These are phyloP conservation scores for Rhizomys pruinosus DNA, from an alignment of 2,113 vertebrate species.

Conservation along the genomic window DNA sequence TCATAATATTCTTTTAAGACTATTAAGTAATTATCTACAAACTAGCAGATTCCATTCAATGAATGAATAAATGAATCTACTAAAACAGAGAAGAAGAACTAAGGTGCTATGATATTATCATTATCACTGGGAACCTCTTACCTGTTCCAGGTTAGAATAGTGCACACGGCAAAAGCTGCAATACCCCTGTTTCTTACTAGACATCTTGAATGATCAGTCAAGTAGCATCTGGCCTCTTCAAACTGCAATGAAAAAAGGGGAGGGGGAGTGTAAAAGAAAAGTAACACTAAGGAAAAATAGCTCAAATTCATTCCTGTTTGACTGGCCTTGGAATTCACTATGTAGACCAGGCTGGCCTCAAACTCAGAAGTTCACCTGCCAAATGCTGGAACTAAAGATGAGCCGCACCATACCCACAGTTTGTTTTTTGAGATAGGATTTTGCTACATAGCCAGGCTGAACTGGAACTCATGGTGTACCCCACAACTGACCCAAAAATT, in stretches of 20 bases:
- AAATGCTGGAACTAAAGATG: too few species aligned
- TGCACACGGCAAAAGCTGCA: constrained; percentile 93
- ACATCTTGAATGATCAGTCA: constrained; percentile 78
- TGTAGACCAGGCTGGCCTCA: neutral
- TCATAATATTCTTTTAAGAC: neutral
- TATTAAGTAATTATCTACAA: neutral
- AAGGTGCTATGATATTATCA: neutral
- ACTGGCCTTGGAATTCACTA: neutral
- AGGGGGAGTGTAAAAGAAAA: constrained; percentile 21
- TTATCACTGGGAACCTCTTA: constrained; percentile 73
- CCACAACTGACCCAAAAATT: neutral
- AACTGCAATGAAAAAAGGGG: constrained; percentile 74
- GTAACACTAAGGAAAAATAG: neutral
- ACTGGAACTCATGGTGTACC: neutral
- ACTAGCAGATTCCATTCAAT: neutral
- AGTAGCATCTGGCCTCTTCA: constrained; percentile 74
- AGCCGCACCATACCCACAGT: too few species aligned
- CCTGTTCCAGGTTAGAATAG: constrained; percentile 94
- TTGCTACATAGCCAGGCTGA: neutral
- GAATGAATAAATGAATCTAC: constrained; percentile 20
- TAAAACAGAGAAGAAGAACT: neutral
- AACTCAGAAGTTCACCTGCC: neutral
- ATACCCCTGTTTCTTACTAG: constrained; percentile 92
- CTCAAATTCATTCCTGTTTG: neutral
- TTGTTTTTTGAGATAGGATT: neutral